phyloP scores from a whole-genome alignment of 2,113 vertebrate species.

The Silurus asotus region DNA sequence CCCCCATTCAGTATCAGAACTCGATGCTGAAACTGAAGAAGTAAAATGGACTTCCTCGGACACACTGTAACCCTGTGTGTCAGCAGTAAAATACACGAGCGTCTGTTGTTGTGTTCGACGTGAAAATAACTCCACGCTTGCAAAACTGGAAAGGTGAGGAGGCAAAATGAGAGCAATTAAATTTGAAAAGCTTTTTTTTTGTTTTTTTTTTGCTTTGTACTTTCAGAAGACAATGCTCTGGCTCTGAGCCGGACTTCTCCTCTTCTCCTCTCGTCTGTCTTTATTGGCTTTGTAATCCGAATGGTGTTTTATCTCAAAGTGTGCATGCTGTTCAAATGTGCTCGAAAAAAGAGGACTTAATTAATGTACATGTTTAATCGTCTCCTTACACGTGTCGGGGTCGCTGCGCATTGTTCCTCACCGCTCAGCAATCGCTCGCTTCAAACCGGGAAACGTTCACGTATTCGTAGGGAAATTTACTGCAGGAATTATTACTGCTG shows the following conservation, averaged over 20 bases:
- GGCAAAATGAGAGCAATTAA: neutral
- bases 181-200: neutral
- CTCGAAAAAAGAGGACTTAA: constrained; percentile 74
- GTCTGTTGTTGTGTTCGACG: neutral
- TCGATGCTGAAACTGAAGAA: neutral
- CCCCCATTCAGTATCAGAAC: neutral
- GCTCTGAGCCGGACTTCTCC: neutral
- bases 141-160: neutral
- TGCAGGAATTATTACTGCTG: neutral
- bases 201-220: neutral
- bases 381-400: constrained; percentile 82
- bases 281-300: constrained; percentile 41
- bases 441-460: neutral
- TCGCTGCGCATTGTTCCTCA: constrained; percentile 86
- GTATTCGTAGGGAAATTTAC: neutral
- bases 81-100: neutral
- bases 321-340: constrained; percentile 79
- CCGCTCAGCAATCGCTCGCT: constrained; percentile 60
- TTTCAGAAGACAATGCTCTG: neutral
- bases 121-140: neutral
- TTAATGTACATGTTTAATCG: constrained; percentile 90
- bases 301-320: constrained; percentile 53
- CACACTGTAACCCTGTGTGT: neutral
- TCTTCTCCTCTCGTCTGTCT: constrained; percentile 17
- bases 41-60: neutral